These are phyloP conservation scores for Acrocephalus scirpaceus DNA, from an alignment of 2,797 vertebrate genomes.

Conservation along the genomic window DNA sequence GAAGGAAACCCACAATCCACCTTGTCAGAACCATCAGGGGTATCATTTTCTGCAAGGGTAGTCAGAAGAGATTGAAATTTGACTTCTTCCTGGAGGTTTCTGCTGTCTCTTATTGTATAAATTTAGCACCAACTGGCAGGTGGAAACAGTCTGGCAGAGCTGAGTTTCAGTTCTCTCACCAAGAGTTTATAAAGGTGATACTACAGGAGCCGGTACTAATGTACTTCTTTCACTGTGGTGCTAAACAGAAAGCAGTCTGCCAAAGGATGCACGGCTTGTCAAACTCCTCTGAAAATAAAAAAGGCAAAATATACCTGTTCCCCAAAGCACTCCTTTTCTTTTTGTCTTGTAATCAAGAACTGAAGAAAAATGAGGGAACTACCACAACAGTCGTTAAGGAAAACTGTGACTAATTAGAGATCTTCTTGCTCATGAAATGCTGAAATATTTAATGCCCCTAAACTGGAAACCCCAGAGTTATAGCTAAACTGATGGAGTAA, in stretches of 20 bases:
- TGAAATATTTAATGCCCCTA: not conserved
- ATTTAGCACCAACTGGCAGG: not conserved
- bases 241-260: not conserved
- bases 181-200: not conserved
- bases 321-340: not conserved
- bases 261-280: not conserved
- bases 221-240: not conserved
- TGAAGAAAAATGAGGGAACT: not conserved
- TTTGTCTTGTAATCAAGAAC: not conserved
- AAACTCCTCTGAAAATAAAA: not conserved
- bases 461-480: not conserved
- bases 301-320: not conserved
- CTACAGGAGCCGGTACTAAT: not conserved
- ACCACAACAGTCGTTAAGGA: not conserved
- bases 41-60: not conserved
- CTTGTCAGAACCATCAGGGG: not conserved
- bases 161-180: not conserved
- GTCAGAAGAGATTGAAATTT: not conserved
- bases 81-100: not conserved
- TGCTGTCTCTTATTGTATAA: not conserved
- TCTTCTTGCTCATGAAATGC: not conserved
- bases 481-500: not conserved
- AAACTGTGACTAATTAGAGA: not conserved
- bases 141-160: not conserved
- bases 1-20: not conserved